These are phyloP conservation scores for Nixonia krombeini DNA, from an alignment of 1,140 invertebrate genomes.

Conservation along the genomic window DNA sequence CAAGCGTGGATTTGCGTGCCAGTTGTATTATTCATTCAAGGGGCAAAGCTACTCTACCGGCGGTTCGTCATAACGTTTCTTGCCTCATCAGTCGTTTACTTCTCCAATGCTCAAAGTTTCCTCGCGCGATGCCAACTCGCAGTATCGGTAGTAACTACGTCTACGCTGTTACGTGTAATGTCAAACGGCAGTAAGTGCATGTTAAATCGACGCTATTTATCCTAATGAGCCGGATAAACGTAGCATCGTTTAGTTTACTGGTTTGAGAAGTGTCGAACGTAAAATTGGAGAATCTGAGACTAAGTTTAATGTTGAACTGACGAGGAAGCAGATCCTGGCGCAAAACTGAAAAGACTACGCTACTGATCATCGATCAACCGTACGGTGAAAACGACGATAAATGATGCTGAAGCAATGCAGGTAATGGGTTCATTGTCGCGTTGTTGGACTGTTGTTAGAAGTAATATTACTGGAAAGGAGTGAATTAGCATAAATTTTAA, in stretches of 20 bases:
- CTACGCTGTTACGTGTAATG: no score
- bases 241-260: no score
- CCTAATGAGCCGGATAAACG: neutral
- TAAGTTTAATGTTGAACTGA: no score
- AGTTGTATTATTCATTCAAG: neutral
- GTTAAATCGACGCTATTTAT: no score
- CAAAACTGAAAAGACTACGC: constrained; percentile 19
- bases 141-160: constrained; percentile 3
- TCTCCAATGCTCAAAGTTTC: neutral
- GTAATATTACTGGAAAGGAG: no score
- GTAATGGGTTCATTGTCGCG: no score
- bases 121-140: neutral
- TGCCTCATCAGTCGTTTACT: neutral
- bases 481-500: no score
- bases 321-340: neutral
- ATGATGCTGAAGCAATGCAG: constrained; percentile 51
- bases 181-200: no score
- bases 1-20: constrained; percentile 20
- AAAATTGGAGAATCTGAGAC: no score
- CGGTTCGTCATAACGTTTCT: constrained; percentile 1
- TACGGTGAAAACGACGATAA: constrained; percentile 19
- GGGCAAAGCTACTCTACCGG: neutral
- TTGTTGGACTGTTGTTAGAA: no score
- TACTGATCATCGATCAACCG: constrained; percentile 17
- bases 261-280: no score